Base-by-base conservation (phyloP, 2,797 vertebrate species). In the Artibeus jamaicensis region DNA sequence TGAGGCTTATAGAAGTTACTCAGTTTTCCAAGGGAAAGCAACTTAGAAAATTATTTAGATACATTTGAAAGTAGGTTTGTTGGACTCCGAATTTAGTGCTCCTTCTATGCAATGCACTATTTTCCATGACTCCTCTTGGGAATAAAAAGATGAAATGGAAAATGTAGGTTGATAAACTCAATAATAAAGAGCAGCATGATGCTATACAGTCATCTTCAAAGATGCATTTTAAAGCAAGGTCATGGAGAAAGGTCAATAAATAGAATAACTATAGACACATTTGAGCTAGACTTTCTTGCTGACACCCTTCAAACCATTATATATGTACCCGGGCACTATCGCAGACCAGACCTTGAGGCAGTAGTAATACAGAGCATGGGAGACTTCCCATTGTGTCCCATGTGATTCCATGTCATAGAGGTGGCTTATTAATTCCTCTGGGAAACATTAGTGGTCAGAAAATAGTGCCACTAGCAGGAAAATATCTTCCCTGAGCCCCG, bases 51-150 rank as follows among this genome's bases (percentile, higher is more conserved):
- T 32, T 14, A 15, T 5, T 85, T 76, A 65, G 11, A 0, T 5
- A 50, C 32, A 32, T 89, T 95, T 57, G 11, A 79, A 87, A 91
- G 32, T 37, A 34, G 9, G 0, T 21, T 84, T 77, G 4, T 3
- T 90, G 4, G 9, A 32, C 9, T 81, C 26, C 78, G 59, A 83
- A 79, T 89, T 77, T 10, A 62, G 4, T 29, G 9, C 2, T 86
- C 19, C n/a, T 53, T 78, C 6, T 24, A 2, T 11, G 6, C 6
- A 26, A 1, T 22, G 2, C 3, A 46, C 2, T 59, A 9, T n/a
- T 94, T 84, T 26, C 21, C 37, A 16, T 57, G 29, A 78, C 12
- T 3, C n/a, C 1, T 2, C 3, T 37, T 82, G 16, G 8, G 22
- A 73, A 50, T 26, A n/a, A 12, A 57, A 22, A n/a, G 14, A 65